phyloP scores from a whole-genome alignment of 2,797 vertebrate species.

The Otus scops region DNA sequence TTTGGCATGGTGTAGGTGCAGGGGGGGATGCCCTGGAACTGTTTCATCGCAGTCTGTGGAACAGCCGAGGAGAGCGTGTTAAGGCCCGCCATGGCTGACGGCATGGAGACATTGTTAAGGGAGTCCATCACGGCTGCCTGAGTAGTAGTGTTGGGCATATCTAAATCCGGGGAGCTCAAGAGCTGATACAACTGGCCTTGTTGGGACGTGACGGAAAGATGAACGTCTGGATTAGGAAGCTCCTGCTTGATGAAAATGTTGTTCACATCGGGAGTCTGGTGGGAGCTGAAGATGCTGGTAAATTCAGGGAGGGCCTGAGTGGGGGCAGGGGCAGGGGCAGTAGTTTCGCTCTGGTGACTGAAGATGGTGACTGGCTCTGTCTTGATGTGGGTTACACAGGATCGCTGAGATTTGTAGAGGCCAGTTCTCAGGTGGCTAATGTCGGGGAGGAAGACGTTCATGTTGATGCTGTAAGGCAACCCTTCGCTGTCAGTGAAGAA shows the following conservation, averaged over 20 bases:
- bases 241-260: conserved; percentile 93
- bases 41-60: conserved; percentile 80
- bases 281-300: conserved; percentile 85
- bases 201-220: conserved; percentile 81
- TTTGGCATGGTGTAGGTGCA: conserved; percentile 80
- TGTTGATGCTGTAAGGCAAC: conserved; percentile 93
- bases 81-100: conserved; percentile 80
- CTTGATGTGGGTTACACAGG: conserved; percentile 86
- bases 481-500: conserved; percentile 89
- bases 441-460: conserved; percentile 93
- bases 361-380: conserved; percentile 86
- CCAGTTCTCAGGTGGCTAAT: conserved; percentile 90
- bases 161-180: conserved; percentile 90
- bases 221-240: conserved; percentile 86
- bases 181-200: conserved; percentile 93
- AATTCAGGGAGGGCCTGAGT: conserved; percentile 85
- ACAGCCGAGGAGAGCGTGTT: conserved; percentile 79
- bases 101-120: conserved; percentile 79
- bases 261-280: conserved; percentile 79
- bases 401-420: conserved; percentile 87
- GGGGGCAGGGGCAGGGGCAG: conserved; percentile 56
- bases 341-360: conserved; percentile 84
- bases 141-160: conserved; percentile 80
- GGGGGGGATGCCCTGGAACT: conserved; percentile 74
- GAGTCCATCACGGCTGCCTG: conserved; percentile 83